Conservation (phyloP, 2,888 invertebrate genomes). For the Anthophora plumipes region DNA sequence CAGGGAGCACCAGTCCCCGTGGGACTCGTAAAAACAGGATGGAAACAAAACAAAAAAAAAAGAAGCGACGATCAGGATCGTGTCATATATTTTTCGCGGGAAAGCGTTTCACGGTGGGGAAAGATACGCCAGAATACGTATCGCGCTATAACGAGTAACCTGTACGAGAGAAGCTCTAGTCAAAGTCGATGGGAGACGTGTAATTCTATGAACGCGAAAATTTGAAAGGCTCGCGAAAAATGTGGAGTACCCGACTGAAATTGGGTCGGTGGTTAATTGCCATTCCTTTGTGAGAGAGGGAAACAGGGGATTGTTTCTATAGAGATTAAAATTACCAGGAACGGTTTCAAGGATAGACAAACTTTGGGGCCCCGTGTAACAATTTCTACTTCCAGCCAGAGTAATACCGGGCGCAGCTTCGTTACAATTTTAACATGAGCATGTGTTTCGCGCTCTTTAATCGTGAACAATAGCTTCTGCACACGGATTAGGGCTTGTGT, state of each 20-base stretch:
- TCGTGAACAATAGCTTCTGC: background rate
- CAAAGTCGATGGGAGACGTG: background rate
- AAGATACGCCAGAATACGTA: background rate
- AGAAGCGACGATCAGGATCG: background rate
- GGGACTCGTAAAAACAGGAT: conserved; percentile 19
- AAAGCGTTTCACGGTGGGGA: background rate
- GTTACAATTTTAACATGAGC: conserved; percentile 11
- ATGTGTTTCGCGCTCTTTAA: background rate
- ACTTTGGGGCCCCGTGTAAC: background rate
- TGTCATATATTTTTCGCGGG: conserved; percentile 25
- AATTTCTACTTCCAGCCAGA: background rate
- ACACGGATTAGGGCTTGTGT: background rate
- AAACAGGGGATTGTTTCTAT: background rate
- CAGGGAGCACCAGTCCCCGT: conserved; percentile 1
- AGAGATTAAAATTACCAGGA: conserved; percentile 13
- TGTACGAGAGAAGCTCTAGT: background rate
- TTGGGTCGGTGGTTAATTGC: conserved; percentile 23
- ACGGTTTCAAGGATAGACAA: background rate
- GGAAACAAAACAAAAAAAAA: background rate
- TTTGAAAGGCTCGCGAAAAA: background rate
- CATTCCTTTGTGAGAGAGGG: background rate
- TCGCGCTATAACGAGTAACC: background rate
- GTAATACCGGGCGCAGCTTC: background rate
- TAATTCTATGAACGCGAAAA: conserved; percentile 15
- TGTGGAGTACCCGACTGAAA: background rate